phyloP scores from a whole-genome alignment of 1,140 invertebrate species.

The Mycetomoellerius zeteki region DNA sequence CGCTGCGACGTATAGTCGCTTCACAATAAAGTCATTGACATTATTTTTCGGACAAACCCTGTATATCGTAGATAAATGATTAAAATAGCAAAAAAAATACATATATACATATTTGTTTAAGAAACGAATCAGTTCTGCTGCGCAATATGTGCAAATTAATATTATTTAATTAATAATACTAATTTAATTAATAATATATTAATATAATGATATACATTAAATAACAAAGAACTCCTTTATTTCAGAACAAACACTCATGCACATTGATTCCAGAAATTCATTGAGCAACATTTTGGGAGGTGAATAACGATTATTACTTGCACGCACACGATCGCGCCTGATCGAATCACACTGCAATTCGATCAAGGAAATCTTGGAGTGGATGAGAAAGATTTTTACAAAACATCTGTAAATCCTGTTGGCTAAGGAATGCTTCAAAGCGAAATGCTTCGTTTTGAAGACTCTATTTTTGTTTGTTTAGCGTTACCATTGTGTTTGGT shows the following conservation, averaged over 20 bases:
- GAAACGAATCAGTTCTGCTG: neutral
- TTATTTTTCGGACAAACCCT: too few relatives aligned
- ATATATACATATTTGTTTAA: neutral
- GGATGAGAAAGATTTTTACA: neutral
- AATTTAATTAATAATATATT: neutral
- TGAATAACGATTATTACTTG: neutral
- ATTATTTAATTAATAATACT: neutral
- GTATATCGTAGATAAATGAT: too few relatives aligned
- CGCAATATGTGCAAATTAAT: neutral
- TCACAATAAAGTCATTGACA: too few relatives aligned
- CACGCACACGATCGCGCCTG: neutral
- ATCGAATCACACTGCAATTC: neutral
- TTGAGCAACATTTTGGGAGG: neutral
- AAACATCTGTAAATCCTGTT: slow-evolving; percentile 4
- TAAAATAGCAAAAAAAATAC: neutral
- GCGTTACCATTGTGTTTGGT: neutral
- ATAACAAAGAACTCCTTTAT: neutral
- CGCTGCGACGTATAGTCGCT: too few relatives aligned
- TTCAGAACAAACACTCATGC: neutral
- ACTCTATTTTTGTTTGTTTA: neutral
- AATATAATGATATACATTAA: slow-evolving; percentile 14
- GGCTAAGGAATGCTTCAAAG: neutral
- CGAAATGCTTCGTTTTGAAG: neutral
- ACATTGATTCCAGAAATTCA: neutral
- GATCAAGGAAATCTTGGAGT: neutral